Evolutionary conservation across 2,797 vertebrate genomes (phyloP), one percentile per base, ranked within the genome.

Genomic region (Amazonetta brasiliensis): DNA sequence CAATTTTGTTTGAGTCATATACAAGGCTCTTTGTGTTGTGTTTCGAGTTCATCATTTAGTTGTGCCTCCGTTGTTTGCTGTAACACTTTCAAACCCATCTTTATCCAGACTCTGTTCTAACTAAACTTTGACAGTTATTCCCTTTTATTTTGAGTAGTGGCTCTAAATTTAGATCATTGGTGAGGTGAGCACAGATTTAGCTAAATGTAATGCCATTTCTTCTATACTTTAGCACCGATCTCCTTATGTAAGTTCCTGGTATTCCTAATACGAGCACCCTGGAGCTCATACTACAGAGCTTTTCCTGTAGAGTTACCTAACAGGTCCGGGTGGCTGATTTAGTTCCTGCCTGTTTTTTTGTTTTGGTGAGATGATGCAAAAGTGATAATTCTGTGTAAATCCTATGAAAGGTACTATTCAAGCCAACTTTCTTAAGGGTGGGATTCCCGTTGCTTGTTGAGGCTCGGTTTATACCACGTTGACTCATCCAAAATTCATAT

Each of bases 401-500:
- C 52, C 66, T 15, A 1, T 1, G 9, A 30, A 66, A 78, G 35
- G 15, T 15, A 30, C 1, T 23, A 22, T 28, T 21, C 0, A 6
- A 78, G 31, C 12, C 83, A 71, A 2, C 9, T 31, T 59, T 69
- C 30, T 31, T 3, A 52, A 64, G 52, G 16, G 11, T 48, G 74
- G 56, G 23, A 41, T 87, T 92, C 52, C 86, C 7, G 0, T n/a
- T 54, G 20, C 86, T 76, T 87, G 88, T n/a, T 60, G 60, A 79
- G 77, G 46, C 93, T 77, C 0, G 30, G 4, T 63, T 63, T 21
- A 9, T 33, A 26, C 8, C 11, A 10, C 25, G 14, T 2, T 94
- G 90, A 89, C 77, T 93, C 86, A 95, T 30, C 17, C 23, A 55
- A 66, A 63, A 52, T 52, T 86, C 67, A 26, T 13, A 7, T 7